phyloP scores from a whole-genome alignment of 2,797 vertebrate genomes.

The Hoplostethus atlanticus region DNA sequence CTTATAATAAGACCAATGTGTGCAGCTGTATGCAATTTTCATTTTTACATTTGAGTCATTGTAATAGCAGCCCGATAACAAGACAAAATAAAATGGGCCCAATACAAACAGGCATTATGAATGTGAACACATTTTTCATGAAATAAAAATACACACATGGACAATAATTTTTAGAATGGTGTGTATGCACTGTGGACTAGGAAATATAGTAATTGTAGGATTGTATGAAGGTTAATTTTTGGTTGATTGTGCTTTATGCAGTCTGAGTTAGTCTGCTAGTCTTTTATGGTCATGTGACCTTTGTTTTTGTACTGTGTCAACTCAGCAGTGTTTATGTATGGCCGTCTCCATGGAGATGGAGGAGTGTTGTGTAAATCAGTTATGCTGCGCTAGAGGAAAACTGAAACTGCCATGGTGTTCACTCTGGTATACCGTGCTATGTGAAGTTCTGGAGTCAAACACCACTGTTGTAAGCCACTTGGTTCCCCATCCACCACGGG shows the following conservation, averaged over 20 bases:
- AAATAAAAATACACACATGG: constrained; percentile 13
- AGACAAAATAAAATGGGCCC: neutral
- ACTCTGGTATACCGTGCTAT: constrained; percentile 36
- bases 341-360: constrained; percentile 77
- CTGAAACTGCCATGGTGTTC: constrained; percentile 59
- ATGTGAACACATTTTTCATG: constrained; percentile 3
- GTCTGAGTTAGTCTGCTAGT: constrained; percentile 58
- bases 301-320: constrained; percentile 81
- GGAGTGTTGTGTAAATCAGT: constrained; percentile 80
- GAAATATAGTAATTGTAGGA: constrained; percentile 38
- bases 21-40: neutral
- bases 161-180: constrained; percentile 15
- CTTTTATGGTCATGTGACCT: constrained; percentile 78
- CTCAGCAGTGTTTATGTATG: constrained; percentile 80
- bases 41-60: neutral
- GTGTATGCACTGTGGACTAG: constrained; percentile 13
- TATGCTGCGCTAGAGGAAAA: constrained; percentile 66
- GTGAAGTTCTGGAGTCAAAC: constrained; percentile 48
- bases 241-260: constrained; percentile 46
- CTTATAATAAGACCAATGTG: neutral
- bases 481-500: neutral
- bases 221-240: constrained; percentile 42
- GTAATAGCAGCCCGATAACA: too few relatives aligned
- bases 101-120: constrained; percentile 1
- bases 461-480: constrained; percentile 22